Base-by-base conservation (phyloP, 2,113 vertebrate genomes). In the Pristiophorus japonicus region DNA sequence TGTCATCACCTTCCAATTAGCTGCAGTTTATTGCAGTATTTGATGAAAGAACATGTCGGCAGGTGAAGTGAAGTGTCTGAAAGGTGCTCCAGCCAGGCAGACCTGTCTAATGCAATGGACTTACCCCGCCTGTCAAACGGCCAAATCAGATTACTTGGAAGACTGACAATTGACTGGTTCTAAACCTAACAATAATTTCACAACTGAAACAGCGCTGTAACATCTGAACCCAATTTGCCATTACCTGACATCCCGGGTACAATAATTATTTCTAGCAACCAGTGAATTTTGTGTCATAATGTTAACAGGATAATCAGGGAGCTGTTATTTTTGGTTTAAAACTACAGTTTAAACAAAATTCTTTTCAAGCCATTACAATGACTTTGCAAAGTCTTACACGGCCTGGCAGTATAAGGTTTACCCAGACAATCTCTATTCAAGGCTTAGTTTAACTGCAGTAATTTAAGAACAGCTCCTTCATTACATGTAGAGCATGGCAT, bases 1-100 rank as follows among this genome's bases (percentile, higher is more conserved):
- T 97, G 97, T 98, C 98, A 97, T 97, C 98, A 96, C 97, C 90
- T 98, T 96, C 97, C 98, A 97, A 98, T 98, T 98, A 98, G 96
- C 96, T 96, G 96, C 96, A 96, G 97, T 97, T 97, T 98, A 97
- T 97, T 97, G 97, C 65, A 95, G 97, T 97, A 97, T 97, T 96
- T 1, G 96, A 96, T 98, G 97, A 98, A 96, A 96, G 97, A 95
- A 97, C 81, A 75, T 96, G 96, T 97, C 97, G 97, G 97, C 97
- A 97, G 97, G 96, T 97, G 96, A 97, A 96, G 96, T 96, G 96
- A 97, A 96, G 97, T 96, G 97, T 96, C 96, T 97, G 96, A 96
- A 96, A 97, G 97, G 96, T 97, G 97, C 96, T 96, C 90, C 96
- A 87, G 96, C 96, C 96, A 96, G 95, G 92, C 95, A 95, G 73